Base-by-base conservation (phyloP, 2,888 invertebrate species). In the Megaustenia siamemsis region DNA sequence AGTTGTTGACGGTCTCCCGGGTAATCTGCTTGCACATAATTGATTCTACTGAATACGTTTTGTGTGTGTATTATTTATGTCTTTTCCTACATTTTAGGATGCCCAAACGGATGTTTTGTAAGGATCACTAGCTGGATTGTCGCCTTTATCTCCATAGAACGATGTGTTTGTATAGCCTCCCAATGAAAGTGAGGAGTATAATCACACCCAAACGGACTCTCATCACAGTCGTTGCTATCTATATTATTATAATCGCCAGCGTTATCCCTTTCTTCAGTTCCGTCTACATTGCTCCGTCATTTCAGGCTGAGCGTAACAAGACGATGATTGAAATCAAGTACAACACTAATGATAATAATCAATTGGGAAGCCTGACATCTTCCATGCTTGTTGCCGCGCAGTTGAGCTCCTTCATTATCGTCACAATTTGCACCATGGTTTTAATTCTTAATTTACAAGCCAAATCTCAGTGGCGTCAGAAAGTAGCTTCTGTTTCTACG, bases 101-200 rank as follows among this genome's bases (percentile, higher is more conserved):
- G n/a, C n/a, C n/a, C n/a, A n/a, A n/a, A n/a, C n/a, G n/a, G n/a
- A n/a, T n/a, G n/a, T n/a, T n/a, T n/a, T n/a, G n/a, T n/a, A n/a
- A n/a, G n/a, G n/a, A n/a, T 66, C 38, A 82, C 82, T 32, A 56
- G 66, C n/a, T 82, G 75, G 76, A 82, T 82, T 49, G 76, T 76
- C 3, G 82, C 60, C 0, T 82, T 66, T 49, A 56, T 82, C 28
- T 76, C 82, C n/a, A 66, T 82, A 15, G 82, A 82, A 38, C 71
- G 82, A 0, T 82, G 82, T 38, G n/a, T 82, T 12, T 82, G 82
- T 28, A 76, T 82, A 12, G 49, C 76, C 43, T 43, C n/a, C 82
- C 82, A 18, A 24, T 82, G n/a, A 82, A 76, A 53, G 76, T 82
- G 15, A 75, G 49, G 53, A 53, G 40, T 38, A 76, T 82, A 15